Percentiles rank a stretch among this genome's conserved stretches.
phyloP scores from a whole-genome alignment of 30 jellyfish, hydroid and myxozoan genomes.

The Nemopilema nomurai region DNA sequence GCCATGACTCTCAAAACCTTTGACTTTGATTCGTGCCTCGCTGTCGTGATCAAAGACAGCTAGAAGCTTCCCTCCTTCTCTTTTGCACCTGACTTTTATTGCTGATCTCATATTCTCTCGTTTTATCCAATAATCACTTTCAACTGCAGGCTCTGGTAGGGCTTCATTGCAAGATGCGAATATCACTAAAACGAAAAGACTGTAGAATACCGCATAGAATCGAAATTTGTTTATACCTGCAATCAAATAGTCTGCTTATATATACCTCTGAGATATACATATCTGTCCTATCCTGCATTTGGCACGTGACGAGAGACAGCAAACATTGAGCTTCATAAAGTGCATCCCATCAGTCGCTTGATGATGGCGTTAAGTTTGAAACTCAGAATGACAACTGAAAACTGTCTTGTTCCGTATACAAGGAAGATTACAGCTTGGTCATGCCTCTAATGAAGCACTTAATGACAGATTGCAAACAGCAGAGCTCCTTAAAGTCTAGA shows the following conservation, averaged over 20 bases:
- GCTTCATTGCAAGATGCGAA: not conserved
- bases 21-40: not conserved
- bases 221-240: not conserved
- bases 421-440: not conserved
- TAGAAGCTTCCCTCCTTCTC: not conserved
- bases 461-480: not conserved
- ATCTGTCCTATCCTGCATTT: no score
- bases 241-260: not conserved
- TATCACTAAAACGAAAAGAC: not conserved
- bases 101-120: not conserved
- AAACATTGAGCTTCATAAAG: not conserved
- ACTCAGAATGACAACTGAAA: not conserved
- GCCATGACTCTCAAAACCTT: not conserved
- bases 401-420: not conserved
- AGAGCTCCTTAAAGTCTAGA: not conserved
- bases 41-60: conserved; percentile 16
- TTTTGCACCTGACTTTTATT: not conserved
- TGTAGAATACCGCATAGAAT: not conserved
- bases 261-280: no score
- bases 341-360: not conserved
- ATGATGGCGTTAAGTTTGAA: not conserved
- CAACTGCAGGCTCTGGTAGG: not conserved
- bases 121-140: not conserved
- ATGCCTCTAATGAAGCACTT: not conserved
- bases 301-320: no score